Evolutionary conservation across 2,888 invertebrate genomes (phyloP), one percentile per base, ranked within the genome.

Genomic region (Venusia cambrica): DNA sequence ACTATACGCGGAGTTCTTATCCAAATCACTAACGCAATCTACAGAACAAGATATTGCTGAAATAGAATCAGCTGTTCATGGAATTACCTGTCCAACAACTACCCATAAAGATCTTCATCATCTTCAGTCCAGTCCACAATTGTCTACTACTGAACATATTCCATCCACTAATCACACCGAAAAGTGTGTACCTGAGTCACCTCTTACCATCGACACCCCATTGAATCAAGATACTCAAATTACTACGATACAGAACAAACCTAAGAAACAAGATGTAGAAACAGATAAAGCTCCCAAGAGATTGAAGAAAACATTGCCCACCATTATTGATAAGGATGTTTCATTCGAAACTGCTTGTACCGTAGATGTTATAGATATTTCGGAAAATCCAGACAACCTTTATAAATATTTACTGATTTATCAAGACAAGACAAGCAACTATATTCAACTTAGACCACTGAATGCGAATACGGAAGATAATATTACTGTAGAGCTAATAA

Each of bases 361-460:
- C 1, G 13, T 40, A 6, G 35, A 40, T n/a, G n/a, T 40, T 16
- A 19, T 40, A 4, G 27, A 40, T 18, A 18, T 40, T 22, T 6
- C 31, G 1, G 10, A 7, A 3, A 26, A 28, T 8, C 24, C 28
- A 3, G 35, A 40, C 3, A 12, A 24, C 4, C 18, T 4, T 1
- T 38, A 27, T 9, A 14, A 36, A 3, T 27, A 14, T 24, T 27
- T 47, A n/a, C 20, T 47, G 5, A 29, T 44, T 8, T 32, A 40
- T 4, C 17, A 33, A 16, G 35, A 47, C 11, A 24, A n/a, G 14
- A 33, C 16, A 12, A 38, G 35, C 0, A 15, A 35, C 5, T 47
- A 30, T 8, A 13, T 47, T 12, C 44, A 40, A 17, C 32, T 47
- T 6, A 26, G 46, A 29, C 46, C 46, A 12, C 2, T 40, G 5